Evolutionary conservation across 2,888 invertebrate genomes (phyloP), one percentile per base, ranked within the genome.

Genomic region (Oscheius sp.): DNA sequence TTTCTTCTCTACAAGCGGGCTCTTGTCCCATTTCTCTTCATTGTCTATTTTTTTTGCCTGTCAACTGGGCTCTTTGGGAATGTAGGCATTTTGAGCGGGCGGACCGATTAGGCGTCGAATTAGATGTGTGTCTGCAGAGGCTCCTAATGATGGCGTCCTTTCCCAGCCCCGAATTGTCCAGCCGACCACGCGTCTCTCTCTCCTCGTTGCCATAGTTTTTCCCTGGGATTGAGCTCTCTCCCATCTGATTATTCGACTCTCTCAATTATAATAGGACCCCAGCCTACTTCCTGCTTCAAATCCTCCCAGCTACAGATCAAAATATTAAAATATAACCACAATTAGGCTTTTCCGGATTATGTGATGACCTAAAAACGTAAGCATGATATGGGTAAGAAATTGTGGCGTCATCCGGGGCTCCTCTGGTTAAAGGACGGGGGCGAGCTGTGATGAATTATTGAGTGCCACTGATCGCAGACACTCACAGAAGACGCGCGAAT

Each of bases 101-200:
- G 41, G 53, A 35, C 69, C 53, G 56, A 69, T 53, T 69, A 69
- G 69, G 55, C 69, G 53, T 53, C 41, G 56, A 69, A 55, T 69
- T 53, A 69, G 53, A 43, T 69, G 69, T 35, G 55, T 25, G 29
- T 35, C 69, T 35, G 35, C 35, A 35, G 35, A 23, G 69, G 49
- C 49, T 49, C 18, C 49, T 49, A 49, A 49, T 49, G 49, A 49
- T 49, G 49, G 16, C 35, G 35, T n/a, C 18, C 49, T 49, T 49
- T 16, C 18, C 49, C 49, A 49, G 16, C 49, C 49, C 18, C 49
- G n/a, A 49, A 35, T 35, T 49, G 18, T 16, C 49, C 49, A 3
- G 18, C 6, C 3, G 49, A 49, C 3, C 35, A 35, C 35, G 35
- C 35, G 35, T 9, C 35, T 35, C 35, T n/a, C n/a, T 35, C 35